These are phyloP conservation scores for Cephus cinctus DNA, from an alignment of 1,140 invertebrate species.

Conservation along the genomic window DNA sequence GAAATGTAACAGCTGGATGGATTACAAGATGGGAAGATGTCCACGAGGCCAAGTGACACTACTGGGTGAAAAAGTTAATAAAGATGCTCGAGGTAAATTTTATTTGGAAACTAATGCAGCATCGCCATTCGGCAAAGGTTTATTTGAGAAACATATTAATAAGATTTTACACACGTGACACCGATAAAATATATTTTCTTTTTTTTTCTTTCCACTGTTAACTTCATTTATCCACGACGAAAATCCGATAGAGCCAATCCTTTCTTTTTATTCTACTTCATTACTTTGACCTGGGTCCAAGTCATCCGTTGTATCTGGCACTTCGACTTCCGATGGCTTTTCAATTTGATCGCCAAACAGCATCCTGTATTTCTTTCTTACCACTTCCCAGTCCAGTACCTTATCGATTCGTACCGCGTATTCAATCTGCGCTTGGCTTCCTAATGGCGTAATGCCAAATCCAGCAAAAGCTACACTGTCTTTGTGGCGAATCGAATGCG, in stretches of 20 bases:
- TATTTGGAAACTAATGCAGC: slow-evolving; percentile 40
- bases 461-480: slow-evolving; percentile 28
- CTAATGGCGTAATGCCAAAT: slow-evolving; percentile 56
- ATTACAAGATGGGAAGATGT: slow-evolving; percentile 58
- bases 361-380: slow-evolving; percentile 81
- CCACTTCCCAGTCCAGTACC: slow-evolving; percentile 85
- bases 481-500: slow-evolving; percentile 23
- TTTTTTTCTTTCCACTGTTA: too few relatives aligned
- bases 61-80: slow-evolving; percentile 54
- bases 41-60: slow-evolving; percentile 45
- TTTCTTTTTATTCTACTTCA: too few relatives aligned
- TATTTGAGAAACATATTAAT: slow-evolving; percentile 1
- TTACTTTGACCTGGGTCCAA: slow-evolving; percentile 36
- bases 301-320: too few relatives aligned
- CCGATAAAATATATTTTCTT: too few relatives aligned
- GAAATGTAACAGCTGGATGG: slow-evolving; percentile 59
- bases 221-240: too few relatives aligned
- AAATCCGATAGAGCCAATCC: too few relatives aligned
- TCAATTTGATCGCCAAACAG: slow-evolving; percentile 69
- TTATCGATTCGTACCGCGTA: slow-evolving; percentile 75
- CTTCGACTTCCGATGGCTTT: slow-evolving; percentile 56
- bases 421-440: slow-evolving; percentile 75
- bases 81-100: slow-evolving; percentile 28
- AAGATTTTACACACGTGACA: too few relatives aligned
- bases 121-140: slow-evolving; percentile 30